Conservation (phyloP, 2,888 invertebrate species). For the Amitus sp. region DNA sequence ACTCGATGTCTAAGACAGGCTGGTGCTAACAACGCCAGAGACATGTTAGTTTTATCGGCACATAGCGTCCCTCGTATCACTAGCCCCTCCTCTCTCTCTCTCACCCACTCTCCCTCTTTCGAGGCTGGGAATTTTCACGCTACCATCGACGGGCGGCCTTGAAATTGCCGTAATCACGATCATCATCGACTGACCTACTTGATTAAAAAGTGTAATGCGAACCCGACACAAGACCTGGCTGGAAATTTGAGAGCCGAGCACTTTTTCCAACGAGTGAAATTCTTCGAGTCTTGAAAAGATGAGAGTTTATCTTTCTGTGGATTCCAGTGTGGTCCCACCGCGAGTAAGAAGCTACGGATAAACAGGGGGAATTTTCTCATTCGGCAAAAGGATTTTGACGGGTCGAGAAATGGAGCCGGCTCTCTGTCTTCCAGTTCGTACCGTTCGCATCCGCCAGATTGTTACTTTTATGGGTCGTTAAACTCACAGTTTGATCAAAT, state of each 20-base stretch:
- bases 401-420: not conserved
- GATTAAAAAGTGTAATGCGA: slow-evolving; percentile 43
- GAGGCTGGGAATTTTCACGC: slow-evolving; percentile 43
- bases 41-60: too few species aligned
- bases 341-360: not conserved
- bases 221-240: slow-evolving; percentile 20
- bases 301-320: not conserved
- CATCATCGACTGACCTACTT: slow-evolving; percentile 56
- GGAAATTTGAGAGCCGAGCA: slow-evolving; percentile 32
- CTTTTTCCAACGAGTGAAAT: not conserved
- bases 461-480: slow-evolving; percentile 7
- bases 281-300: too few species aligned
- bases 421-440: not conserved
- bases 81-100: too few species aligned
- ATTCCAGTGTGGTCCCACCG: not conserved
- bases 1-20: too few species aligned
- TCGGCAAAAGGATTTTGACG: not conserved
- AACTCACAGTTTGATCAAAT: slow-evolving; percentile 6
- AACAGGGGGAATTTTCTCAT: not conserved
- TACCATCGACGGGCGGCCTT: slow-evolving; percentile 51
- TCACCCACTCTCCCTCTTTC: too few species aligned
- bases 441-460: not conserved
- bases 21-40: too few species aligned
- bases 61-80: too few species aligned
- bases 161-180: slow-evolving; percentile 49